Conservation (phyloP, 2,113 vertebrate genomes). For the Gulo gulo region DNA sequence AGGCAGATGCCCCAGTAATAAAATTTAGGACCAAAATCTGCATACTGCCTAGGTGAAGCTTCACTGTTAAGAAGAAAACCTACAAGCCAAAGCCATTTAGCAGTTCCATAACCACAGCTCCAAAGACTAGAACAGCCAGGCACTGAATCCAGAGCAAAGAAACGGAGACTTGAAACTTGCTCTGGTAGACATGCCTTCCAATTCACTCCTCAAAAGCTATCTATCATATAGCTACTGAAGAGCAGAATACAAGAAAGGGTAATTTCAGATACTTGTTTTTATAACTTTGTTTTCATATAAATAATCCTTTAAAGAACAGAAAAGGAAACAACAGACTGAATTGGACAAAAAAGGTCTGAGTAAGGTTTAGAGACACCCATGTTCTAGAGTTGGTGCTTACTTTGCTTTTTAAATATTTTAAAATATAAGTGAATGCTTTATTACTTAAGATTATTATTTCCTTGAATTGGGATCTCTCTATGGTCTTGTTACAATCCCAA, state of each 20-base stretch:
- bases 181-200: neutral
- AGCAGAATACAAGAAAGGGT: neutral
- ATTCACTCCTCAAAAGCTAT: neutral
- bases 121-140: neutral
- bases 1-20: neutral
- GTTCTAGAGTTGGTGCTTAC: neutral
- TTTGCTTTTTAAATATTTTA: neutral
- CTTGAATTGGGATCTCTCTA: neutral
- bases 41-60: neutral
- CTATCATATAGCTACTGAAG: neutral
- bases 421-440: neutral
- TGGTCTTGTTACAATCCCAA: slow-evolving; percentile 19
- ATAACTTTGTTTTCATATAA: neutral
- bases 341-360: neutral
- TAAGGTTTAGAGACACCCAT: neutral
- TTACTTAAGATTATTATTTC: neutral
- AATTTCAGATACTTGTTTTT: slow-evolving; percentile 37
- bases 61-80: neutral
- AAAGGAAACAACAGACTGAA: neutral
- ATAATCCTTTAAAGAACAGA: neutral
- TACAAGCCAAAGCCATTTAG: neutral
- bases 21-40: neutral
- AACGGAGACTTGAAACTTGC: neutral
- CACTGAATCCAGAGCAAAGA: neutral
- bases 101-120: neutral